These are phyloP conservation scores for Lepilemur ruficaudatus DNA, from an alignment of 2,797 vertebrate species.

Conservation along the genomic window DNA sequence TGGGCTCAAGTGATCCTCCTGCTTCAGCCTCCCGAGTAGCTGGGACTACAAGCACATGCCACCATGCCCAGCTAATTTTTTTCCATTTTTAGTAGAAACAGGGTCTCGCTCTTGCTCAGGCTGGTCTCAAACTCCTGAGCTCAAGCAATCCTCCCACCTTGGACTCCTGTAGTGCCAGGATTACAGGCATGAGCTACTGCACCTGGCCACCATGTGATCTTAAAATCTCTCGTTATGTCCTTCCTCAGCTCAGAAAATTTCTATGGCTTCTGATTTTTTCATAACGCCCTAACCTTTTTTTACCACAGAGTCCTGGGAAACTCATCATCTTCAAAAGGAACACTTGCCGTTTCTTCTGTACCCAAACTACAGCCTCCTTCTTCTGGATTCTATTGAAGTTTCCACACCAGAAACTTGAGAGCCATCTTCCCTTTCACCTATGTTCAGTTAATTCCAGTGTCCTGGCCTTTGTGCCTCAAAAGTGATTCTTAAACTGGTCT, in stretches of 20 bases:
- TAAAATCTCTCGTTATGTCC: background rate
- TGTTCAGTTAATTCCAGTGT: background rate
- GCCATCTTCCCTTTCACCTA: background rate
- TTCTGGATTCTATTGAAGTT: background rate
- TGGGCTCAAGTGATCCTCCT: too few relatives aligned
- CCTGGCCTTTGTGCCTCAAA: background rate
- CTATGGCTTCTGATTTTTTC: background rate
- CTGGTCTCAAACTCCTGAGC: background rate
- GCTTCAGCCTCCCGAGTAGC: too few relatives aligned
- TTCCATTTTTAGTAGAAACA: too few relatives aligned
- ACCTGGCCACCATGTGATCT: background rate
- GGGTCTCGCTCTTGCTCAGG: background rate
- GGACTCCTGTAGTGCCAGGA: background rate
- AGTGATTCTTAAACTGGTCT: background rate
- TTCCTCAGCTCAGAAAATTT: background rate
- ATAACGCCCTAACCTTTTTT: background rate
- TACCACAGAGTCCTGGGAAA: background rate
- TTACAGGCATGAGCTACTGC: background rate
- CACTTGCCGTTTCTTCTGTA: background rate
- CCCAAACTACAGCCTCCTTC: background rate
- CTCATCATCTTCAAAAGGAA: background rate
- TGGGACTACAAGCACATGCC: too few relatives aligned
- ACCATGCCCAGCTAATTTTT: too few relatives aligned
- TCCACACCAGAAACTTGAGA: background rate
- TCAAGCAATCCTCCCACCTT: too few relatives aligned